Conservation (phyloP, 1,140 invertebrate genomes). For the Macrostomum lignano region DNA sequence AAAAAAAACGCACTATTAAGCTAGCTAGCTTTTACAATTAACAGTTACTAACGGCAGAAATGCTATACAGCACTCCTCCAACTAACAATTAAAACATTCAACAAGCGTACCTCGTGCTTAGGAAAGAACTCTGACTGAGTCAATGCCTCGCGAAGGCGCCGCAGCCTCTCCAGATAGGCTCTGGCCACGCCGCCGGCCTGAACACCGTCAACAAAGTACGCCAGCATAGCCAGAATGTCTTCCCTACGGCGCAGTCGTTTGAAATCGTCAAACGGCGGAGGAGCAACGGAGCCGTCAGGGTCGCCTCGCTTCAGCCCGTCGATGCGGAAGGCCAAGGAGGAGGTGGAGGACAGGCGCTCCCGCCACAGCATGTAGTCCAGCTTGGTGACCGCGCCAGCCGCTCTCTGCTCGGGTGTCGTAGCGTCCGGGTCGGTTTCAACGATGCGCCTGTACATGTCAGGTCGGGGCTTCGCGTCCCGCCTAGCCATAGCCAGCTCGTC, state of each 20-base stretch:
- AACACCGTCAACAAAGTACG: no score
- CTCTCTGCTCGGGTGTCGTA: slow-evolving; percentile 59
- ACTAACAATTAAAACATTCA: no score
- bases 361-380: slow-evolving; percentile 86
- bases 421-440: slow-evolving; percentile 63
- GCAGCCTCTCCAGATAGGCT: slow-evolving; percentile 10
- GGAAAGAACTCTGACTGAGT: slow-evolving; percentile 56
- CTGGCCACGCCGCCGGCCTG: not conserved
- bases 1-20: no score
- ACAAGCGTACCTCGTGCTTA: slow-evolving; percentile 59
- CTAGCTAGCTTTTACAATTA: no score
- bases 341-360: slow-evolving; percentile 78
- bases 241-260: no score
- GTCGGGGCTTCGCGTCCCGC: slow-evolving; percentile 60
- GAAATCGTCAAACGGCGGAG: no score
- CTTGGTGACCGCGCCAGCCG: slow-evolving; percentile 62
- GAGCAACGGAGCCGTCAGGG: no score
- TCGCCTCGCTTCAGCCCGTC: slow-evolving; percentile 77
- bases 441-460: slow-evolving; percentile 98
- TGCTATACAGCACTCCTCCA: no score
- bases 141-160: slow-evolving; percentile 30
- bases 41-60: no score
- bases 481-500: no score
- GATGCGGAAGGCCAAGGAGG: slow-evolving; percentile 70
- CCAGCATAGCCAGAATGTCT: no score